Evolutionary conservation across 1,140 invertebrate species (phyloP), one percentile per base, ranked within the genome.

Genomic region (Nomia melanderi): DNA sequence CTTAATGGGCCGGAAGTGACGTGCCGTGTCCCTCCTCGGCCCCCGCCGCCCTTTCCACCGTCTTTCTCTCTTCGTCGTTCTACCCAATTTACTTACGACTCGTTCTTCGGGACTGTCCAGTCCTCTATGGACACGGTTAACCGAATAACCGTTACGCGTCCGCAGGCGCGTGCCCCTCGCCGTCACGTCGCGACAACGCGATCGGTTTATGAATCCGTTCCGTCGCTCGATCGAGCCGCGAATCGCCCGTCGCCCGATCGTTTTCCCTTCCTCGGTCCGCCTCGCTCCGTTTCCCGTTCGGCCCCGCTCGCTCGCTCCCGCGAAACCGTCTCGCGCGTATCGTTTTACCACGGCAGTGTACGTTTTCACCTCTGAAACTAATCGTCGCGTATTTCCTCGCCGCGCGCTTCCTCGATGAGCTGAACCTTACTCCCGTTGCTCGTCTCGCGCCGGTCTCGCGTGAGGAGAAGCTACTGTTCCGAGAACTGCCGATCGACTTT

Each of bases 1-100:
- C 79, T 89, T 89, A 87, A 88, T 86, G 85, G 85, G 75, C 89
- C 88, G 90, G 89, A 91, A 89, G 85, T 88, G 81, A 86, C 88
- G 87, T 86, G 60, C 75, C 65, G 60, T 77, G 76, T 74, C 79
- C 65, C 67, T 27, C 31, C 47, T 50, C 47, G 14, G 14, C 20
- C 14, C 14, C 8, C 36, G 20, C 14, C 60, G 12, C 29, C 63
- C n/a, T n/a, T 72, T 44, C 25, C 53, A 44, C 63, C 41, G 67
- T 76, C 63, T 65, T 72, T 81, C 74, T 59, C 23, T 27, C 25
- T 73, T 41, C 6, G 2, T 53, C 66, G 8, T 29, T 72, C 47
- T 17, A 44, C 12, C 62, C 66, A 76, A 84, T 83, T 78, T 71
- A 29, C 66, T 71, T 71, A 67, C 59, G 56, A 74, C 83, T 54